Evolutionary conservation across 2,113 vertebrate genomes (phyloP).

Genomic region (Anarrhichthys ocellatus): DNA sequence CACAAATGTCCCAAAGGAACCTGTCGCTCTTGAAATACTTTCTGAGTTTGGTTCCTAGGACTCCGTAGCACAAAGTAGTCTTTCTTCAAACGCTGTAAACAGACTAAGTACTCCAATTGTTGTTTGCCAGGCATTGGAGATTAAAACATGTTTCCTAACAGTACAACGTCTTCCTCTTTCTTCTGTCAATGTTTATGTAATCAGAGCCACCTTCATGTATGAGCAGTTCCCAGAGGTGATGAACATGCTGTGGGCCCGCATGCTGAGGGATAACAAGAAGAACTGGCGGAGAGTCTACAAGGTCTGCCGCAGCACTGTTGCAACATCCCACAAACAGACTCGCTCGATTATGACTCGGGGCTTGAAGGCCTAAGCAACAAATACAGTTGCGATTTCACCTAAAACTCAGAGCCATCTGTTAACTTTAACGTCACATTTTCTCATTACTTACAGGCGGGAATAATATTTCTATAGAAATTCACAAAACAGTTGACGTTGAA

Average conservation of each 20-base stretch:
- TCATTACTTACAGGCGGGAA: slow-evolving; percentile 1
- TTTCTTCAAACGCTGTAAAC: slow-evolving; percentile 2
- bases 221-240: slow-evolving; percentile 99
- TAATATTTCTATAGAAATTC: background rate
- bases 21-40: background rate
- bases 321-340: slow-evolving; percentile 12
- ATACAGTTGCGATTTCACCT: slow-evolving; percentile 15
- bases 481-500: background rate
- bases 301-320: slow-evolving; percentile 79
- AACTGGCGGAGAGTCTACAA: slow-evolving; percentile 99
- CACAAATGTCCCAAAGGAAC: background rate
- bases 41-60: background rate
- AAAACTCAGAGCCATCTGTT: slow-evolving; percentile 6
- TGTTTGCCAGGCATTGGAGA: background rate
- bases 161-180: background rate
- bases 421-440: background rate
- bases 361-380: background rate
- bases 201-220: slow-evolving; percentile 97
- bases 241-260: slow-evolving; percentile 98
- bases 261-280: slow-evolving; percentile 99
- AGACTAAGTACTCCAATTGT: background rate
- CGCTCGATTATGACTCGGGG: slow-evolving; percentile 5
- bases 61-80: background rate
- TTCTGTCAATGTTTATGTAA: slow-evolving; percentile 17
- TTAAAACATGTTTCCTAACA: background rate